Evolutionary conservation across 2,113 vertebrate species (phyloP).

Genomic region (Corythoichthys intestinalis): DNA sequence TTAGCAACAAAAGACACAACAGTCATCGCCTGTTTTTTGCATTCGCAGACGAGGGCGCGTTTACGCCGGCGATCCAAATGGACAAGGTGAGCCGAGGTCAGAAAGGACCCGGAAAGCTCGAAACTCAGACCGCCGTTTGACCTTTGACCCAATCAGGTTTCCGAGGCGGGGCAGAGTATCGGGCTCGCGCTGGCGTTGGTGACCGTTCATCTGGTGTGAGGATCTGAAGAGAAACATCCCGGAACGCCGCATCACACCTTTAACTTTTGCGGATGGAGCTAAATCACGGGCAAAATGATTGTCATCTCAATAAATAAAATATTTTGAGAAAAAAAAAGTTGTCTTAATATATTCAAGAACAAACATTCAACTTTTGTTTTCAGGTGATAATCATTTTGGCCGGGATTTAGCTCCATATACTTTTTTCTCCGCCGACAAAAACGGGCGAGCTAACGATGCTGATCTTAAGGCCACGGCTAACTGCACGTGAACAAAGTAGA

Average conservation of each 20-base stretch:
- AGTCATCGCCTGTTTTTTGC: neutral
- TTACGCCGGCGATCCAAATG: neutral
- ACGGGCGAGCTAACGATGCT: no score
- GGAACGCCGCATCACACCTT: neutral
- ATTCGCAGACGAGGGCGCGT: neutral
- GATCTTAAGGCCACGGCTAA: no score
- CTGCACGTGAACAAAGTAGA: no score
- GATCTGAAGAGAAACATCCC: conserved; percentile 2
- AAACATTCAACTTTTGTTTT: no score
- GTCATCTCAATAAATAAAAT: neutral
- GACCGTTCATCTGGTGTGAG: conserved; percentile 8
- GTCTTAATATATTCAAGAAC: no score
- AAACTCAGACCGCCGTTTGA: neutral
- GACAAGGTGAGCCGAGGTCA: neutral
- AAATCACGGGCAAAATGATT: neutral
- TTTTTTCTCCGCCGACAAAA: no score
- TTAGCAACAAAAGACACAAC: neutral
- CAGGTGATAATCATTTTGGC: no score
- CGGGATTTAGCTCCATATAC: no score
- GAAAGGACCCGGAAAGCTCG: neutral
- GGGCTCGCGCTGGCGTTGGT: conserved; percentile 24
- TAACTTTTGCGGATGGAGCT: neutral
- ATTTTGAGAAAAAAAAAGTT: no score
- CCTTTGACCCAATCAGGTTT: conserved; percentile 13
- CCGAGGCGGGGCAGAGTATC: neutral